Percentiles rank a stretch among this genome's conserved stretches.
phyloP scores from a whole-genome alignment of 2,888 invertebrate species.

The Dusona sp. region DNA sequence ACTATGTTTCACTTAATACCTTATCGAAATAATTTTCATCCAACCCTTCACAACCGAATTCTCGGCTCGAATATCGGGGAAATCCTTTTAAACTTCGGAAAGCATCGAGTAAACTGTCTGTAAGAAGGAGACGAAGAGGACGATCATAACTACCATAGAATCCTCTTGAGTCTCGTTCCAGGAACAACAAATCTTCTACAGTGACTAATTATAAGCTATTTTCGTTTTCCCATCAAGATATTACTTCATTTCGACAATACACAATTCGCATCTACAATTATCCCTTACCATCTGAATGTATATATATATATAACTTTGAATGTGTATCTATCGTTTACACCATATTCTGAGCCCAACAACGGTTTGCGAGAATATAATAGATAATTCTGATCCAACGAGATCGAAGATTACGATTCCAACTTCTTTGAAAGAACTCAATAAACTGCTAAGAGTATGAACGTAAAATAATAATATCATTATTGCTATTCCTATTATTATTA shows the following conservation, averaged over 20 bases:
- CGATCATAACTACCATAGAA: too few relatives aligned
- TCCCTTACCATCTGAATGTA: neutral
- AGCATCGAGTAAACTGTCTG: constrained; percentile 22
- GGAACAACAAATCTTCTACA: neutral
- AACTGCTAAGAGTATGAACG: neutral
- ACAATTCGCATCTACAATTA: neutral
- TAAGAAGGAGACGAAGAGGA: neutral
- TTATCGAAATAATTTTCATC: neutral
- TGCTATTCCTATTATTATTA: neutral
- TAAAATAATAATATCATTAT: constrained; percentile 3
- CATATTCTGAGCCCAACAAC: constrained; percentile 3
- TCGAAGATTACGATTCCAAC: constrained; percentile 57
- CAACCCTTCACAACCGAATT: constrained; percentile 51
- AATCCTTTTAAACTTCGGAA: constrained; percentile 72
- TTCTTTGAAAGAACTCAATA: constrained; percentile 24
- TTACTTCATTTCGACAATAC: neutral
- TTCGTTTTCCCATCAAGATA: neutral
- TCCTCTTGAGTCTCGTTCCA: neutral
- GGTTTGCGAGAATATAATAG: constrained; percentile 40
- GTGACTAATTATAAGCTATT: neutral
- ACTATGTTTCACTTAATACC: constrained; percentile 55
- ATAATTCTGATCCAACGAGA: constrained; percentile 49
- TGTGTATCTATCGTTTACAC: constrained; percentile 1
- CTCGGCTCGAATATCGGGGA: constrained; percentile 74
- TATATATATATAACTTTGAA: neutral